These are phyloP conservation scores for Gila robusta DNA, from an alignment of 2,797 vertebrate species.

Conservation along the genomic window DNA sequence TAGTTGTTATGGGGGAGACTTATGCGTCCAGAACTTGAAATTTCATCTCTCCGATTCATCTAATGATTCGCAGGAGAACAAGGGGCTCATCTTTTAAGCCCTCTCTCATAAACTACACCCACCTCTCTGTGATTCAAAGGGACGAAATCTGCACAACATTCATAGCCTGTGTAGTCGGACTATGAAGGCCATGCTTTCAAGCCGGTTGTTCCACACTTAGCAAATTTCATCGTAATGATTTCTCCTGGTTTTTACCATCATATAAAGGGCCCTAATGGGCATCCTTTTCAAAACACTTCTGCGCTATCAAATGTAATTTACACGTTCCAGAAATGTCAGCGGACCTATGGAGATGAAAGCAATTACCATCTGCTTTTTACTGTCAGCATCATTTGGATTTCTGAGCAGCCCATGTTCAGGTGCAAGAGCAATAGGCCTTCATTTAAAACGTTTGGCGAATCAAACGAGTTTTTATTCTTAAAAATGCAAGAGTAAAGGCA, in stretches of 20 bases:
- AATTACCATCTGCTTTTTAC: conserved; percentile 50
- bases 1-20: conserved; percentile 48
- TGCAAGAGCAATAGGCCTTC: conserved; percentile 36
- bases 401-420: conserved; percentile 33
- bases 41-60: conserved; percentile 40
- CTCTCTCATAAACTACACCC: conserved; percentile 36
- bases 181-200: conserved; percentile 3
- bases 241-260: conserved; percentile 34
- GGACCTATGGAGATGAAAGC: conserved; percentile 43
- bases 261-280: conserved; percentile 57
- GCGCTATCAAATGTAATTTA: conserved; percentile 56
- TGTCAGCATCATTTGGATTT: conserved; percentile 46
- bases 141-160: conserved; percentile 22
- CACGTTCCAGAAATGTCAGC: conserved; percentile 52
- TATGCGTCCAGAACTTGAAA: conserved; percentile 32
- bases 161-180: not conserved
- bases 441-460: conserved; percentile 30
- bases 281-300: conserved; percentile 53
- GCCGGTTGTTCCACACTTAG: conserved; percentile 20
- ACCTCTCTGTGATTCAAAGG: conserved; percentile 20
- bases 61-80: conserved; percentile 39
- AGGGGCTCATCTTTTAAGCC: conserved; percentile 34
- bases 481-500: not conserved
- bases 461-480: conserved; percentile 41
- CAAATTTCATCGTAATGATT: conserved; percentile 28